Base-by-base conservation (phyloP, 2,797 vertebrate species). In the Lepilemur ruficaudatus region DNA sequence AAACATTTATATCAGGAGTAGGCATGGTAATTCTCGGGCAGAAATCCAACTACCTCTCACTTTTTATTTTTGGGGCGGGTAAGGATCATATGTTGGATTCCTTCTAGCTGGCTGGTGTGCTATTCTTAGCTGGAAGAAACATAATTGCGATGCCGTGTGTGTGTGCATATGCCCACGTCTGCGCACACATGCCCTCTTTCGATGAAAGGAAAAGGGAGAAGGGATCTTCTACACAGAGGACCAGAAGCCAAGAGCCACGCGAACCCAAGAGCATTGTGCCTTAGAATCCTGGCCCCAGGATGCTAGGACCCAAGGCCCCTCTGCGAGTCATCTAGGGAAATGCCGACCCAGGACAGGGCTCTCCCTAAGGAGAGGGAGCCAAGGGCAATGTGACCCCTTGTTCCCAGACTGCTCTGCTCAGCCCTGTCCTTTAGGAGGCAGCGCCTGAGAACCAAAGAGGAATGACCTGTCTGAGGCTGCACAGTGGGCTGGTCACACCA, bases 111-210 rank as follows among this genome's bases (percentile, higher is more conserved):
- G 82, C 69, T 41, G 41, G 78, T 4, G 12, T 2, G 75, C 94
- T 96, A 94, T 94, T 96, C 94, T 96, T 93, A 97, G 96, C 86
- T 14, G 76, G 28, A 87, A 87, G 73, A 85, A 41, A 73, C 75
- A 65, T 32, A 72, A 69, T 5, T 65, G 67, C 38, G 95, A 93
- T 17, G 38, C 35, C 17, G 32, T 55, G n/a, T 93, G 67, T 67
- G 72, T 1, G 13, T 12, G 22, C 25, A 50, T 22, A 50, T 8
- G 38, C 46, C 79, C 38, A 23, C 7, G 0, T 55, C 67, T 55
- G 78, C 46, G 22, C 30, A 46, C 1, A 3, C 9, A 14, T n/a
- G 52, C 38, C 67, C 67, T 94, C 82, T 50, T 55, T 48, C 52
- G 67, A 93, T 18, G 52, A 70, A 73, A 43, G 57, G 48, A 61